These are phyloP conservation scores for Rostratula benghalensis DNA, from an alignment of 2,113 vertebrate genomes.

Conservation along the genomic window DNA sequence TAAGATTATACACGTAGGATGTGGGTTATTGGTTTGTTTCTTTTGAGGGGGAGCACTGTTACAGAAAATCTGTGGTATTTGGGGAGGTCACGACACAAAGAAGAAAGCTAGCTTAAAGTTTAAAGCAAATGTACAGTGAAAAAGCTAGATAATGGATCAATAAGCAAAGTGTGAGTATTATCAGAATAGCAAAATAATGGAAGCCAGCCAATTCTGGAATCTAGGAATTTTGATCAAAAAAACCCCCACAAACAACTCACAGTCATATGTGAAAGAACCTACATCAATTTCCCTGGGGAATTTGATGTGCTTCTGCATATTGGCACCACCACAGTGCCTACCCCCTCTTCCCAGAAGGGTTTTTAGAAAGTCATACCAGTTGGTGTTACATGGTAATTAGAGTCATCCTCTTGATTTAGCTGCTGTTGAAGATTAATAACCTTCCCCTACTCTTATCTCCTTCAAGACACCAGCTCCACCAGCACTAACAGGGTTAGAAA, in stretches of 20 bases:
- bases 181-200: not conserved
- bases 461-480: not conserved
- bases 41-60: conserved; percentile 53
- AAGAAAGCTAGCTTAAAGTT: conserved; percentile 48
- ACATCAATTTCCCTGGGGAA: not conserved
- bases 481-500: not conserved
- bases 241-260: not conserved
- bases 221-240: not conserved
- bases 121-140: not conserved
- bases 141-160: not conserved
- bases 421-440: not conserved
- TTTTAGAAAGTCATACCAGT: not conserved
- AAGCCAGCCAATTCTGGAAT: not conserved
- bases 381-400: not conserved
- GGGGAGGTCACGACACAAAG: conserved; percentile 65
- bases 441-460: not conserved
- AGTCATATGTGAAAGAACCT: not conserved
- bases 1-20: conserved; percentile 79
- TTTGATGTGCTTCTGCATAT: fast-evolving
- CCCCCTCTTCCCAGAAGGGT: not conserved
- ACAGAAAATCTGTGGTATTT: conserved; percentile 73
- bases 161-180: not conserved
- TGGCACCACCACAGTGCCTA: not conserved
- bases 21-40: conserved; percentile 77
- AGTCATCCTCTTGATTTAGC: not conserved